These are phyloP conservation scores for Erebia ligea DNA, from an alignment of 2,888 invertebrate genomes.

Conservation along the genomic window DNA sequence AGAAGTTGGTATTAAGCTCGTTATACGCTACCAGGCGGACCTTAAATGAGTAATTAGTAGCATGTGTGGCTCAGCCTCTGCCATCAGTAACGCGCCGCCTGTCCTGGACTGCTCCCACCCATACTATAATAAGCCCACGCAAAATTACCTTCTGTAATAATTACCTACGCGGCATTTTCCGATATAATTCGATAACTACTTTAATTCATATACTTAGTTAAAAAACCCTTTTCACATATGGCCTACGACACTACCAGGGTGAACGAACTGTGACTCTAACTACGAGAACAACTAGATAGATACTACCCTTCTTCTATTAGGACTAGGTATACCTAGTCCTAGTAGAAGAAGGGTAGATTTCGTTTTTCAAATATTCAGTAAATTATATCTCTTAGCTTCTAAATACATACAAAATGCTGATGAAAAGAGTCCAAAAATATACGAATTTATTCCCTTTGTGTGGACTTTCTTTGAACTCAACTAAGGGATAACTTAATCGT, in stretches of 20 bases:
- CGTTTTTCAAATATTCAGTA: conserved; percentile 3
- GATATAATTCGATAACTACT: too few relatives aligned
- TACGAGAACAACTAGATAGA: too few relatives aligned
- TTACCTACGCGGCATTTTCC: conserved; percentile 61
- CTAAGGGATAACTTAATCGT: conserved; percentile 18
- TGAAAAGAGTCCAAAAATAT: conserved; percentile 14
- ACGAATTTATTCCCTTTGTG: conserved; percentile 20
- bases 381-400: neutral
- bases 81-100: conserved; percentile 67
- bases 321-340: too few relatives aligned
- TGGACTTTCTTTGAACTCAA: conserved; percentile 13
- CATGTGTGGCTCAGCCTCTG: conserved; percentile 62
- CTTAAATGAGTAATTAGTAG: conserved; percentile 71
- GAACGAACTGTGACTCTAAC: too few relatives aligned
- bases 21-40: conserved; percentile 47
- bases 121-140: conserved; percentile 70
- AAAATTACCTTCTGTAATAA: conserved; percentile 78
- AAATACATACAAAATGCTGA: conserved; percentile 4
- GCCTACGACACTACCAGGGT: too few relatives aligned
- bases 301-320: neutral
- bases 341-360: too few relatives aligned
- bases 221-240: too few relatives aligned
- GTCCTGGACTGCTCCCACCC: conserved; percentile 59
- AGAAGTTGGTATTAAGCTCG: conserved; percentile 42
- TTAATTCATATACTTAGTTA: too few relatives aligned